Base-by-base conservation (phyloP, 2,113 vertebrate species). In the Coptodon bakossiorum region DNA sequence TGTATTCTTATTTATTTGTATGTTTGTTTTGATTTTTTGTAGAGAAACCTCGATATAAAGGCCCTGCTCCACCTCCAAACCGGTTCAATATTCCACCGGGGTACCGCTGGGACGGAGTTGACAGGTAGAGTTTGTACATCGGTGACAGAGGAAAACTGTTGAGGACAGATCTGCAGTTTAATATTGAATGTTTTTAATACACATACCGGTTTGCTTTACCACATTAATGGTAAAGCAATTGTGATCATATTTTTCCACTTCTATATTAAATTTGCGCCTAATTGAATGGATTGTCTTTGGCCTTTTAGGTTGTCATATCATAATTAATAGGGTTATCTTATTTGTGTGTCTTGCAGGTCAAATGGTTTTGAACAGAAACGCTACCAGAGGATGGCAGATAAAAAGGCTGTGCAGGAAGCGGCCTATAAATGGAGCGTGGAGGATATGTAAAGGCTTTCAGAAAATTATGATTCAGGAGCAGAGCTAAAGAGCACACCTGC, bases 401-500 rank as follows among this genome's bases (percentile, higher is more conserved):
- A 97, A 95, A 98, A 98, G 92, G 98, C 99, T 0, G 91, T 97
- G 4, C 97, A 99, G 92, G 98, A 99, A 83, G 94, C 97, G 1
- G 98, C 99, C 0, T 99, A 99, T 93, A 99, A 99, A 90, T 99
- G 99, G 98, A 99, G 98, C 0, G 98, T 99, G 5, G 99, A 99
- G 93, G 98, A 99, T 92, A 99, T 99, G 99, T 99, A 88, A 8
- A 22, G 16, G 50, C 4, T 56, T 6, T 40, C 8, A 1, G 19
- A 89, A 22, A 85, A 9, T 36, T 9, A 40, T 56, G 9, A 10
- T 54, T 56, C 27, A 5, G 13, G 36, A 85, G 17, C 3, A 10
- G 43, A 80, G 38, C 17, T 88, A 73, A 50, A 7, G 36, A 85
- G n/a, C 24, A 86, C n/a, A 27, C 34, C 19, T 6, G n/a, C 13